Evolutionary conservation across 2,888 invertebrate genomes (phyloP), one percentile per base, ranked within the genome.

Genomic region (Cephus nigrinus): DNA sequence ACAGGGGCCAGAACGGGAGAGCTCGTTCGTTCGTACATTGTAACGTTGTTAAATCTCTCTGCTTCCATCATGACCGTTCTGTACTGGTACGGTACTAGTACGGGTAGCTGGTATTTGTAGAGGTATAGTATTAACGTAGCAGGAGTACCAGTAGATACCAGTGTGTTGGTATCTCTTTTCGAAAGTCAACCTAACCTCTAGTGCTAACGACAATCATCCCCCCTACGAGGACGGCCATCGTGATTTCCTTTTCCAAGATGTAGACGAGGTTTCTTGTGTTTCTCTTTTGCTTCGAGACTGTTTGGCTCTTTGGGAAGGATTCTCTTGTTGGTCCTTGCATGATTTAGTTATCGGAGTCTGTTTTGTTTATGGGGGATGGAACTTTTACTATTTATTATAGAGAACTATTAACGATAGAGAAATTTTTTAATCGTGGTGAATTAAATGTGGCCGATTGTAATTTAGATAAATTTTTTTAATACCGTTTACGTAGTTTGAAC

Each of bases 1-100:
- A 81, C 79, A 77, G 82, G 79, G 80, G 81, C 79, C 76, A 77
- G 82, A 80, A 76, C 81, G 80, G 83, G 82, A 55, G 81, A 84
- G 83, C 81, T 80, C 82, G 80, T 74, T 80, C 78, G 84, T 84
- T 86, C 87, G 86, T 86, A 88, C 86, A 88, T 89, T 88, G 88
- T 87, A 89, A 89, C 90, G 88, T 88, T 90, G 89, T 90, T 89
- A 88, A 89, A 88, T 89, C 88, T 88, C 88, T 82, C 85, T 86
- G 85, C 86, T 88, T 90, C 89, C 87, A 88, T 89, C 88, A 88
- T 82, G 88, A 86, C 84, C 87, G 83, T 83, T 81, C 78, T 78
- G 75, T n/a, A 76, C 79, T 36, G 72, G 55, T 23, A 55, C 55
- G 55, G 40, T 15, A 5, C 40, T 40, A 15, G 40, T 40, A 40